phyloP scores from a whole-genome alignment of 2,113 vertebrate species.

The Scalopus aquaticus region DNA sequence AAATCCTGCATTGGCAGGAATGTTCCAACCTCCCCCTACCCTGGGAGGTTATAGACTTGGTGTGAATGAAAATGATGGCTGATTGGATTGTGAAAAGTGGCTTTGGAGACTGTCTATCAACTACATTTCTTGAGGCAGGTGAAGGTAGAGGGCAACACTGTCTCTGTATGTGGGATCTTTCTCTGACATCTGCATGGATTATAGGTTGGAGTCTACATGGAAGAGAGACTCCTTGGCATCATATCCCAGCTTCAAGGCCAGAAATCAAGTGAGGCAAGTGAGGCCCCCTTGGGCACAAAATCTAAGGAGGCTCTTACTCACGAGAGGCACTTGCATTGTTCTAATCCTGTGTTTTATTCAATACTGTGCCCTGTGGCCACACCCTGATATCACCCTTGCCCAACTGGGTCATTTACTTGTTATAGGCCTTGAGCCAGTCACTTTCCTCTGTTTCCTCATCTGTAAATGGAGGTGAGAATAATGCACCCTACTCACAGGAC shows the following conservation, averaged over 20 bases:
- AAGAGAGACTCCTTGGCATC: background rate
- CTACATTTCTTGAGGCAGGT: background rate
- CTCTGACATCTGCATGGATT: background rate
- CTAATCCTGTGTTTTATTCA: background rate
- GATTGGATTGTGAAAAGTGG: background rate
- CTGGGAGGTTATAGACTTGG: background rate
- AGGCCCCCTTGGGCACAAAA: background rate
- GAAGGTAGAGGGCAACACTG: background rate
- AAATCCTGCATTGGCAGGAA: background rate
- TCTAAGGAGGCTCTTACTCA: background rate
- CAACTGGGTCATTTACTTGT: background rate
- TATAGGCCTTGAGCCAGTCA: background rate
- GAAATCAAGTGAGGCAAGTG: background rate
- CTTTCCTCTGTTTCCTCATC: background rate
- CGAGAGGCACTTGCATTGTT: background rate
- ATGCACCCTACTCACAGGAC: background rate
- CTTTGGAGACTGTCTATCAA: background rate
- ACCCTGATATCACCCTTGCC: background rate
- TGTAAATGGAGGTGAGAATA: background rate
- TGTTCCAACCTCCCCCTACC: background rate
- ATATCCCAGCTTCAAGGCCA: background rate
- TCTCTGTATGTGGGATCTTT: background rate
- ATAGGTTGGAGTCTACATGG: background rate
- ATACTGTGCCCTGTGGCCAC: background rate
- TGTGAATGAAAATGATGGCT: background rate